A percentile compares a stretch with the other conserved stretches of the same genome.
These are phyloP conservation scores for Athalia cordata DNA, from an alignment of 2,888 invertebrate genomes.

Conservation along the genomic window DNA sequence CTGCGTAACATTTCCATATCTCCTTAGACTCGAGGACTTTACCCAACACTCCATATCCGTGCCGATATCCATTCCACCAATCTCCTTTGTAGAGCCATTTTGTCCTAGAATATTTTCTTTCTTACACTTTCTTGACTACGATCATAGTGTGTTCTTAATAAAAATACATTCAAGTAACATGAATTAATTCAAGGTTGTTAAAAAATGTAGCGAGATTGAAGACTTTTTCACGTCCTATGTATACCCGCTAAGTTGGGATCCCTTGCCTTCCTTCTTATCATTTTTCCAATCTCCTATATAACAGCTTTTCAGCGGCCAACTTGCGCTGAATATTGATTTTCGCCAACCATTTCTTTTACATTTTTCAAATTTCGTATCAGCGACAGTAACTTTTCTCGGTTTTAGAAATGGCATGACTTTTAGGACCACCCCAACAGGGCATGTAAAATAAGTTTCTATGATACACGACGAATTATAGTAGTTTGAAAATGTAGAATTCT, in stretches of 20 bases:
- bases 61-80: constrained; percentile 76
- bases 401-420: constrained; percentile 71
- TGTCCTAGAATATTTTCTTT: constrained; percentile 44
- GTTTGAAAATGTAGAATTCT: constrained; percentile 9
- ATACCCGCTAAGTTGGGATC: constrained; percentile 57
- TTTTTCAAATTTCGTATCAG: constrained; percentile 48
- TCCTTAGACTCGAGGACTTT: constrained; percentile 50
- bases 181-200: not conserved
- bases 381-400: constrained; percentile 73
- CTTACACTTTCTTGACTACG: not conserved
- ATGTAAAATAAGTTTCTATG: constrained; percentile 59
- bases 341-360: constrained; percentile 76
- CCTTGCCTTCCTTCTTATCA: constrained; percentile 73
- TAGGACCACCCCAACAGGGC: constrained; percentile 71
- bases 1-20: constrained; percentile 73
- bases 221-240: not conserved
- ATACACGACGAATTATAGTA: constrained; percentile 11
- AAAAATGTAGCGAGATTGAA: constrained; percentile 1
- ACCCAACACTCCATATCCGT: constrained; percentile 77
- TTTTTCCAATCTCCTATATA: constrained; percentile 80
- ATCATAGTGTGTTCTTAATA: not conserved
- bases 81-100: constrained; percentile 79
- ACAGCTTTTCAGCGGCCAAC: constrained; percentile 58
- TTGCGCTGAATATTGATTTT: constrained; percentile 76
- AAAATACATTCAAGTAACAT: not conserved